Percentiles rank a stretch among this genome's conserved stretches.
Conservation (phyloP, 2,797 vertebrate species). For the Clarias fuscus region DNA sequence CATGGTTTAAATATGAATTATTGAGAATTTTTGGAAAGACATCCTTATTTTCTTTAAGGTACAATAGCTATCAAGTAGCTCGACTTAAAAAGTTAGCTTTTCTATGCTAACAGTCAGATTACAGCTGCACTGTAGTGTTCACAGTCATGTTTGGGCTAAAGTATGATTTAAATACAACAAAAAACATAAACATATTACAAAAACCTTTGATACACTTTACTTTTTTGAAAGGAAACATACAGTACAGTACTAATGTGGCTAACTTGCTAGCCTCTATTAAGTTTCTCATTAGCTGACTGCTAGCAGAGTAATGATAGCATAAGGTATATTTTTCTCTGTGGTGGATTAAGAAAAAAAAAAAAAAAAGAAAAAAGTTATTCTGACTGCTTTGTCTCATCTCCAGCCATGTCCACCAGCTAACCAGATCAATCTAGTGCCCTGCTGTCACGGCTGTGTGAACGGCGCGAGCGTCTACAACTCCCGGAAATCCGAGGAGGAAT, state of each 20-base stretch:
- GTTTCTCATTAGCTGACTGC: neutral
- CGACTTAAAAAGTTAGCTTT: neutral
- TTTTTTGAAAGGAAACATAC: neutral
- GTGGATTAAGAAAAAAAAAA: neutral
- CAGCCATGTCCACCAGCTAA: constrained; percentile 74
- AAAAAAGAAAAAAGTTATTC: neutral
- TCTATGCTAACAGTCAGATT: neutral
- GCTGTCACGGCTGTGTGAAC: constrained; percentile 84
- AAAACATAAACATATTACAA: neutral
- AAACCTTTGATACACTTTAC: neutral
- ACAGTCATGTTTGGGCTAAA: neutral
- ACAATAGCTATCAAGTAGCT: neutral
- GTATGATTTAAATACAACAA: neutral
- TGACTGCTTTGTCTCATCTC: constrained; percentile 19
- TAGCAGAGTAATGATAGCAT: neutral
- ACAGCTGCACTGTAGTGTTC: neutral
- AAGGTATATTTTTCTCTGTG: neutral
- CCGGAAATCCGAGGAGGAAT: constrained; percentile 86
- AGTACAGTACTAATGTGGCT: neutral
- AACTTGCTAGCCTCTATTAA: neutral
- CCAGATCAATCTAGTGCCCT: constrained; percentile 81
- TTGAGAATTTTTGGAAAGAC: neutral
- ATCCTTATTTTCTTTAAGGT: neutral
- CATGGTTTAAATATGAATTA: neutral
- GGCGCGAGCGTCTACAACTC: constrained; percentile 78